Conservation (phyloP, 2,113 vertebrate genomes). For the Dunckerocampus dactyliophorus region DNA sequence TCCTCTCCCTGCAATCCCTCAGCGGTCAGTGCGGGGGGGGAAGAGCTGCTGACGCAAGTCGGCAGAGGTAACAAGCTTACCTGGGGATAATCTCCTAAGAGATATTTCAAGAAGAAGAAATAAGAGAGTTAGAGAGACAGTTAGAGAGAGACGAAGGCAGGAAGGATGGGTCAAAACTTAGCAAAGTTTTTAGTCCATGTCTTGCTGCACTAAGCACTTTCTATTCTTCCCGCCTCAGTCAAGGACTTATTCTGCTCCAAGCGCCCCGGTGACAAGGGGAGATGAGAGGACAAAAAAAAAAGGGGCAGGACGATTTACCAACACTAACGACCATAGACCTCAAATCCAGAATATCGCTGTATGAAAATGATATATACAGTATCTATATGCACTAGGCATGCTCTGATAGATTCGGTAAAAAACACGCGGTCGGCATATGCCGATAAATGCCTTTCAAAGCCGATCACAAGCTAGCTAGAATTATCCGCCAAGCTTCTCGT, state of each 20-base stretch:
- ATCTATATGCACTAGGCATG: too few species aligned
- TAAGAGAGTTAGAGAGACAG: constrained; percentile 17
- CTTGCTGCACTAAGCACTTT: constrained; percentile 70
- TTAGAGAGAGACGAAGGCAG: constrained; percentile 15
- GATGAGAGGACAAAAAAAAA: constrained; percentile 3
- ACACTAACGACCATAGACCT: neutral
- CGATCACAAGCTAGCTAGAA: too few species aligned
- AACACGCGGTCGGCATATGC: too few species aligned
- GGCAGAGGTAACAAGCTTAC: constrained; percentile 79
- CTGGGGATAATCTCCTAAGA: constrained; percentile 79
- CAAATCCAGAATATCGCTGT: too few species aligned
- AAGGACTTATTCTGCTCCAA: constrained; percentile 57
- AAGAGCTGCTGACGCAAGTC: constrained; percentile 76
- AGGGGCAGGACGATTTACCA: constrained; percentile 11
- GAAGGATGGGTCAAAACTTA: constrained; percentile 58
- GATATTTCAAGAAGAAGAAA: constrained; percentile 75
- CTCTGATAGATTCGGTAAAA: too few species aligned
- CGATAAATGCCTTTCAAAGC: too few species aligned
- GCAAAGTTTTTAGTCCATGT: constrained; percentile 66
- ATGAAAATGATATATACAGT: too few species aligned
- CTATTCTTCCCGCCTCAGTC: constrained; percentile 60
- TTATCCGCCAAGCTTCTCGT: too few species aligned
- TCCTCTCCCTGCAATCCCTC: constrained; percentile 36
- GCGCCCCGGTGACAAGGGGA: constrained; percentile 27
- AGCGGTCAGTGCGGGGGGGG: constrained; percentile 67